These are phyloP conservation scores for Eospalax fontanierii DNA, from an alignment of 2,797 vertebrate species.

Conservation along the genomic window DNA sequence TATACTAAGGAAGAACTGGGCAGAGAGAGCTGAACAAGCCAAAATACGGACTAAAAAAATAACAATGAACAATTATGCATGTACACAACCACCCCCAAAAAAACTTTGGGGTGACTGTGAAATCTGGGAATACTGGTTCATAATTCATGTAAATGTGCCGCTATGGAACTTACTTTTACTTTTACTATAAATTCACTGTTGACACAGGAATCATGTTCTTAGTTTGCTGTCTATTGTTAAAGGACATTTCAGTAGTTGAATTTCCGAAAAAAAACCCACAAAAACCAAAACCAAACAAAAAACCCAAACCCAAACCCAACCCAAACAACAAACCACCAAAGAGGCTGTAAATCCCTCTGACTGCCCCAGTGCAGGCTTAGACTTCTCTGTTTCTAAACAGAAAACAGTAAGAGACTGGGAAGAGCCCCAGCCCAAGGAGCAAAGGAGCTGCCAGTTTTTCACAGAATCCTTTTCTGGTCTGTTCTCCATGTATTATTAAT, in stretches of 20 bases:
- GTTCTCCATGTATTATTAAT: conserved; percentile 88
- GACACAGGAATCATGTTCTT: conserved; percentile 66
- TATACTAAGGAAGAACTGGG: conserved; percentile 58
- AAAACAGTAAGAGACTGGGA: conserved; percentile 76
- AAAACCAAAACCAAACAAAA: neutral
- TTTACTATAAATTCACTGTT: conserved; percentile 69
- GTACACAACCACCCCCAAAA: neutral
- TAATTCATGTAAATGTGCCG: conserved; percentile 72
- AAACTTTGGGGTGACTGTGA: conserved; percentile 21
- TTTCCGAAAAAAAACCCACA: neutral
- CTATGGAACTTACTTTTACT: conserved; percentile 71
- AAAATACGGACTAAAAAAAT: conserved; percentile 55
- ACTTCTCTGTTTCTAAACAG: conserved; percentile 78
- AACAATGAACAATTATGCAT: conserved; percentile 34
- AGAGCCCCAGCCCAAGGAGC: conserved; percentile 70
- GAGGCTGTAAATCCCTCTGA: conserved; percentile 63
- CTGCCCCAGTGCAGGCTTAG: conserved; percentile 63
- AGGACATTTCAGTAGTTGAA: conserved; percentile 56
- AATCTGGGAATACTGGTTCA: conserved; percentile 61
- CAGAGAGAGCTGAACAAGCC: conserved; percentile 56
- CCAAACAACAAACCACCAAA: conserved; percentile 40
- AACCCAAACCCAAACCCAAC: neutral
- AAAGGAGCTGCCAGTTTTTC: conserved; percentile 76
- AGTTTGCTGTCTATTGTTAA: conserved; percentile 58
- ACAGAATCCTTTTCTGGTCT: conserved; percentile 74